Conservation (phyloP, 2,113 vertebrate species). For the Maccullochella peelii region DNA sequence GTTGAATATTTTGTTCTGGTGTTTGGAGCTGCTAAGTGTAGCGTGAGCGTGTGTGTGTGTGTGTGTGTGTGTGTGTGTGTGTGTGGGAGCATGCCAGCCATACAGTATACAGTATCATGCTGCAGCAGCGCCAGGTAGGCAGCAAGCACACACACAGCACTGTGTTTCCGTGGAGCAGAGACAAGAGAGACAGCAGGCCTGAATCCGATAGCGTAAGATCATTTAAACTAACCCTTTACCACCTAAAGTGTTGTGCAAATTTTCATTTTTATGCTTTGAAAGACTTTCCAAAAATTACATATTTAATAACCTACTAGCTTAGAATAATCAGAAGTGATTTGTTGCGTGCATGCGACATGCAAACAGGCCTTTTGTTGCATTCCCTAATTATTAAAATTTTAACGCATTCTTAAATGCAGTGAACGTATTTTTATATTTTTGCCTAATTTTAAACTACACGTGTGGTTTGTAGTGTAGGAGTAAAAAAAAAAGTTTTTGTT, state of each 20-base stretch:
- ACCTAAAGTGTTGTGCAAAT: neutral
- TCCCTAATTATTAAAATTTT: neutral
- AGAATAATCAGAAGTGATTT: neutral
- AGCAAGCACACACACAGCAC: constrained; percentile 29
- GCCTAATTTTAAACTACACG: neutral
- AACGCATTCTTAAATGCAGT: neutral
- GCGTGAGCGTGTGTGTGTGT: neutral
- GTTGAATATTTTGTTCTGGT: constrained; percentile 22
- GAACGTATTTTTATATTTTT: neutral
- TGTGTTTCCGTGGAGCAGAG: constrained; percentile 35
- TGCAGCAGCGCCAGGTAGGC: constrained; percentile 54
- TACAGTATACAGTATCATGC: constrained; percentile 34
- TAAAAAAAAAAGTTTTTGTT: neutral
- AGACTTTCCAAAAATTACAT: neutral
- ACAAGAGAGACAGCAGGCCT: constrained; percentile 49
- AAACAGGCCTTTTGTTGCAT: neutral
- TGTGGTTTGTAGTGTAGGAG: neutral
- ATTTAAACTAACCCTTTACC: constrained; percentile 24
- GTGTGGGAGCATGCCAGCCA: neutral
- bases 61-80: neutral
- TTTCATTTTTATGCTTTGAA: neutral
- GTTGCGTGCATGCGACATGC: neutral
- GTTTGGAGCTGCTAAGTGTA: constrained; percentile 7
- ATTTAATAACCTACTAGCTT: neutral
- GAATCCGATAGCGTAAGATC: constrained; percentile 26